Percentiles rank a stretch among this genome's conserved stretches.
Conservation (phyloP, 1,140 invertebrate genomes). For the Halictus rubicundus region DNA sequence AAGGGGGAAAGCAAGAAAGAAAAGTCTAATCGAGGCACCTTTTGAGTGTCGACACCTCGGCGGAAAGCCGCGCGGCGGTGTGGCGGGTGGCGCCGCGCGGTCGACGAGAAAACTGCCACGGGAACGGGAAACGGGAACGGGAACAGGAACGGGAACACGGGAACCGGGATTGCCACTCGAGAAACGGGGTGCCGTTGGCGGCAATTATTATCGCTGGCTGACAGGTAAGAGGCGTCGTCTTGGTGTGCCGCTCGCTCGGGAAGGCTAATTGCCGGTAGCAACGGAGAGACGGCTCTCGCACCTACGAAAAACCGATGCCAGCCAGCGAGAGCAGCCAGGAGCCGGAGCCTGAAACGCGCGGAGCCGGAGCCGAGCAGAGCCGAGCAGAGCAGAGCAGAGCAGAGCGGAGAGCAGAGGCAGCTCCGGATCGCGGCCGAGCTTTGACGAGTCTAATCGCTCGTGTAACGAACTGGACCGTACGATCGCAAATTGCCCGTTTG, state of each 20-base stretch:
- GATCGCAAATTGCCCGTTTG: slow-evolving; percentile 49
- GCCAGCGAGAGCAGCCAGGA: too few relatives aligned
- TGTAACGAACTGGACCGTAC: slow-evolving; percentile 45
- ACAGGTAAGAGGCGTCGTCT: slow-evolving; percentile 48
- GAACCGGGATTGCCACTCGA: slow-evolving; percentile 48
- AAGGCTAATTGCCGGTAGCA: slow-evolving; percentile 41
- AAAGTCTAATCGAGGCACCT: slow-evolving; percentile 28
- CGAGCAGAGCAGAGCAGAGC: too few relatives aligned
- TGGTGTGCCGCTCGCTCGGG: slow-evolving; percentile 29
- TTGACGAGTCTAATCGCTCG: slow-evolving; percentile 50
- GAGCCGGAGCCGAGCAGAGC: too few relatives aligned
- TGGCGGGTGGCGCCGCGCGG: not conserved
- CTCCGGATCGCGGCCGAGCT: slow-evolving; percentile 23
- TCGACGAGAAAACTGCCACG: not conserved
- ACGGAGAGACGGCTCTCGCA: slow-evolving; percentile 13
- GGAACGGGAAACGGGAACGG: not conserved
- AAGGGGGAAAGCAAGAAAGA: slow-evolving; percentile 6
- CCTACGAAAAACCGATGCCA: slow-evolving; percentile 34
- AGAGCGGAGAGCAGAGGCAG: too few relatives aligned
- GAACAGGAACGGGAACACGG: not conserved
- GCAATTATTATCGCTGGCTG: slow-evolving; percentile 53
- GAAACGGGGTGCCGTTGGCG: slow-evolving; percentile 36
- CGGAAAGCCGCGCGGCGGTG: not conserved
- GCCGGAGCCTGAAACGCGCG: too few relatives aligned
- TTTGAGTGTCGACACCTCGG: slow-evolving; percentile 17